These are phyloP conservation scores for Magallana angulata DNA, from an alignment of 1,140 invertebrate genomes.

Conservation along the genomic window DNA sequence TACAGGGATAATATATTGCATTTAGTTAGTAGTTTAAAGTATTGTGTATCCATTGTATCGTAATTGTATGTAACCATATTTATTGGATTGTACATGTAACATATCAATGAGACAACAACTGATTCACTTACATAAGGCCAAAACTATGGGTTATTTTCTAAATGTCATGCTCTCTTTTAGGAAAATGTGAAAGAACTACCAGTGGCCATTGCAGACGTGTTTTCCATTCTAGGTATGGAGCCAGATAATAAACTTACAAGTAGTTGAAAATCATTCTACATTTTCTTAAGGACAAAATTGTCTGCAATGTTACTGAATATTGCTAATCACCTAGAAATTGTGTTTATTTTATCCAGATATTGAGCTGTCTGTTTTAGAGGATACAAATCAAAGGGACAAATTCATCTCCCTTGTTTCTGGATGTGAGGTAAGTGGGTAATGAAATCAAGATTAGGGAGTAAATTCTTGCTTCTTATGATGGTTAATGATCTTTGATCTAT, in stretches of 20 bases:
- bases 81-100: too few species aligned
- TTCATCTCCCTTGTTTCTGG: slow-evolving; percentile 89
- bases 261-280: too few species aligned
- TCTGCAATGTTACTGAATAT: neutral
- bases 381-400: slow-evolving; percentile 82
- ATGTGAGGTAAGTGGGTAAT: slow-evolving; percentile 81
- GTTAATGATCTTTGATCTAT: neutral
- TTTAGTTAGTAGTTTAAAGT: too few species aligned
- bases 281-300: too few species aligned
- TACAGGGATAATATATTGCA: too few species aligned
- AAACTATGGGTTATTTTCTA: neutral
- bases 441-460: neutral
- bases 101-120: too few species aligned
- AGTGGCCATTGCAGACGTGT: slow-evolving; percentile 77
- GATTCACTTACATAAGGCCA: too few species aligned
- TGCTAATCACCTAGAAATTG: neutral
- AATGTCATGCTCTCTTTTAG: slow-evolving; percentile 65
- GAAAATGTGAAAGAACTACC: slow-evolving; percentile 69
- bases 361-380: slow-evolving; percentile 84
- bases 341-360: slow-evolving; percentile 82
- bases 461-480: neutral
- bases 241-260: neutral
- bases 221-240: slow-evolving; percentile 75
- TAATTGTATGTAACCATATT: too few species aligned
- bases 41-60: too few species aligned